These are phyloP conservation scores for Trichacis sp. DNA, from an alignment of 2,888 invertebrate species.

Conservation along the genomic window DNA sequence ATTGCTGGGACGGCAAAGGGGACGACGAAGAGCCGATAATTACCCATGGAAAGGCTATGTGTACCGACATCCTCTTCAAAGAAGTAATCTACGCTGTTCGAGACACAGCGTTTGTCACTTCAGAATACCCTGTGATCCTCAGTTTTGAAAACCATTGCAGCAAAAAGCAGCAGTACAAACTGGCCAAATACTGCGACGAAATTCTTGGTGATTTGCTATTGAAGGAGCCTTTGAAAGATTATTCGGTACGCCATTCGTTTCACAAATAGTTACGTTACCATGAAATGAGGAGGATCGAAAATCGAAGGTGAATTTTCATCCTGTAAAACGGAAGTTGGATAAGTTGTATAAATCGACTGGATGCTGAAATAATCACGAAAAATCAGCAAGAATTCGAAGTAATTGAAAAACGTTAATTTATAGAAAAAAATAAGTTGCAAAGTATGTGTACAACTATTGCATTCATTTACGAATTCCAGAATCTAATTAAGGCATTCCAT, in stretches of 20 bases:
- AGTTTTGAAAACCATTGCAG: constrained; percentile 99
- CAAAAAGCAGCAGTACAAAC: constrained; percentile 95
- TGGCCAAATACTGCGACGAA: constrained; percentile 99
- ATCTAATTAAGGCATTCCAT: too few species aligned
- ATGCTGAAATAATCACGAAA: neutral
- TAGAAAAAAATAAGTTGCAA: too few species aligned
- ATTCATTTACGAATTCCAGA: too few species aligned
- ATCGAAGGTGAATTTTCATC: too few species aligned
- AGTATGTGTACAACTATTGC: too few species aligned
- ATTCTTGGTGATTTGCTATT: constrained; percentile 93
- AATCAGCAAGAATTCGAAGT: neutral
- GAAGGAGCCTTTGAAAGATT: constrained; percentile 88
- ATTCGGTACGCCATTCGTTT: constrained; percentile 74
- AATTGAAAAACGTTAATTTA: too few species aligned
- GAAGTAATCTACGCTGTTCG: constrained; percentile 97
- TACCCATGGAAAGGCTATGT: constrained; percentile 99
- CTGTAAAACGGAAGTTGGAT: too few species aligned
- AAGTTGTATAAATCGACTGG: constrained; percentile 4
- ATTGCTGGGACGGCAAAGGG: constrained; percentile 98
- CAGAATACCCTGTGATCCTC: constrained; percentile 96
- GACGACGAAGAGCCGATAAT: constrained; percentile 99
- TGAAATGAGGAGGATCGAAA: too few species aligned
- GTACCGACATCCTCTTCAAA: constrained; percentile 98
- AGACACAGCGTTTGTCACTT: constrained; percentile 98
- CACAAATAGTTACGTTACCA: neutral